Conservation (phyloP, 2,797 vertebrate genomes). For the Valencia hispanica region DNA sequence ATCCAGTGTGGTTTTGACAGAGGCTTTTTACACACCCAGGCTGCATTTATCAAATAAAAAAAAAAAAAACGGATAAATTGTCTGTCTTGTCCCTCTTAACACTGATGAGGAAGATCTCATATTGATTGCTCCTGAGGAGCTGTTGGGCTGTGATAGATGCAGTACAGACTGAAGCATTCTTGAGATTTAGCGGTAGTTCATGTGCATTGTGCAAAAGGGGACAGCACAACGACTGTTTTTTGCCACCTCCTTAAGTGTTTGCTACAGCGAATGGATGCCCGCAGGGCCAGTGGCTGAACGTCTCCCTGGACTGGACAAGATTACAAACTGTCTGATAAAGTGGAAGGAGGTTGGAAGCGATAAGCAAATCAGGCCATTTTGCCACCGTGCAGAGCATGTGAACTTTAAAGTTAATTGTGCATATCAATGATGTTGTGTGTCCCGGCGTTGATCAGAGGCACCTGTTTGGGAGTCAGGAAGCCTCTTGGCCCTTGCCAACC, state of each 20-base stretch:
- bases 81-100: conserved; percentile 33
- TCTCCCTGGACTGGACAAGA: conserved; percentile 64
- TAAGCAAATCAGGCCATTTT: conserved; percentile 74
- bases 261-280: conserved; percentile 56
- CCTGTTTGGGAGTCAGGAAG: conserved; percentile 59
- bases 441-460: conserved; percentile 55
- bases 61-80: conserved; percentile 30
- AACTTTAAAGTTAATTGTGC: conserved; percentile 57
- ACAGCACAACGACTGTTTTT: conserved; percentile 52
- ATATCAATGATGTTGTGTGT: conserved; percentile 68
- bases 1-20: not conserved
- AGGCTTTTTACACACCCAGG: conserved; percentile 16
- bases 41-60: conserved; percentile 22
- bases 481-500: conserved; percentile 52
- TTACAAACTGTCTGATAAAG: conserved; percentile 77
- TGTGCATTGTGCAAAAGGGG: conserved; percentile 45
- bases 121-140: conserved; percentile 54
- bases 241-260: conserved; percentile 54
- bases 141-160: conserved; percentile 59
- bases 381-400: conserved; percentile 32
- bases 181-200: conserved; percentile 46
- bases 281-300: conserved; percentile 58
- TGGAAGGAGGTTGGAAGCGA: conserved; percentile 55
- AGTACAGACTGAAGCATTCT: conserved; percentile 35
- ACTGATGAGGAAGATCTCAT: conserved; percentile 57